Evolutionary conservation across 1,140 invertebrate genomes (phyloP).

Genomic region (Papilio helenus): DNA sequence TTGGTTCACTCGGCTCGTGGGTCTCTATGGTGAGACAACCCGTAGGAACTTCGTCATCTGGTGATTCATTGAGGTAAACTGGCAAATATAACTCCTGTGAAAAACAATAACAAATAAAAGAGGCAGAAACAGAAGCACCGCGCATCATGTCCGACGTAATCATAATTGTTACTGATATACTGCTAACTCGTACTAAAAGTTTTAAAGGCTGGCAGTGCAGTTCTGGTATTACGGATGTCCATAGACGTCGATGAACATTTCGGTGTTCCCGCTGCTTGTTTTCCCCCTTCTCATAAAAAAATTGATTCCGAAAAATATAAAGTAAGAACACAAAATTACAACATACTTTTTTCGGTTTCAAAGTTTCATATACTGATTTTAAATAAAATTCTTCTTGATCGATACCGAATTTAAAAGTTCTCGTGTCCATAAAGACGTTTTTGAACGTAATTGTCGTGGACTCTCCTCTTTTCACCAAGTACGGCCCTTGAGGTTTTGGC

Average conservation of each 20-base stretch:
- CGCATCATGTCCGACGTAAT: too few species aligned
- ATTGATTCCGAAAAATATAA: too few species aligned
- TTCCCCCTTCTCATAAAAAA: too few species aligned
- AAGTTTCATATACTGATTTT: conserved; percentile 59
- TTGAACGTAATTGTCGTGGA: conserved; percentile 63
- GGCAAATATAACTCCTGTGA: conserved; percentile 62
- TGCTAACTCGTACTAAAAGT: too few species aligned
- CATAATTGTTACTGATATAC: too few species aligned
- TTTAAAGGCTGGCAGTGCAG: too few species aligned
- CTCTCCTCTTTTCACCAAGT: conserved; percentile 60
- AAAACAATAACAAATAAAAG: conserved; percentile 28
- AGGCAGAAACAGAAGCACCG: not conserved
- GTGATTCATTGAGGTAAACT: conserved; percentile 58
- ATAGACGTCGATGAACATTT: too few species aligned
- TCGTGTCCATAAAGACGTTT: conserved; percentile 67
- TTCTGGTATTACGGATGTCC: too few species aligned
- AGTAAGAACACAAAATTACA: not conserved
- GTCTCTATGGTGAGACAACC: conserved; percentile 68
- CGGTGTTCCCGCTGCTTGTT: too few species aligned
- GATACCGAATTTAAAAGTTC: conserved; percentile 64
- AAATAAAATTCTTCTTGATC: conserved; percentile 71
- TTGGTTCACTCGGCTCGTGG: conserved; percentile 62
- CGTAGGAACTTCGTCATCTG: conserved; percentile 50
- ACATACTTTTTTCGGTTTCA: conserved; percentile 70
- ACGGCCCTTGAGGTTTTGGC: conserved; percentile 71